Base-by-base conservation (phyloP, 2,797 vertebrate genomes). In the Megaceryle alcyon region DNA sequence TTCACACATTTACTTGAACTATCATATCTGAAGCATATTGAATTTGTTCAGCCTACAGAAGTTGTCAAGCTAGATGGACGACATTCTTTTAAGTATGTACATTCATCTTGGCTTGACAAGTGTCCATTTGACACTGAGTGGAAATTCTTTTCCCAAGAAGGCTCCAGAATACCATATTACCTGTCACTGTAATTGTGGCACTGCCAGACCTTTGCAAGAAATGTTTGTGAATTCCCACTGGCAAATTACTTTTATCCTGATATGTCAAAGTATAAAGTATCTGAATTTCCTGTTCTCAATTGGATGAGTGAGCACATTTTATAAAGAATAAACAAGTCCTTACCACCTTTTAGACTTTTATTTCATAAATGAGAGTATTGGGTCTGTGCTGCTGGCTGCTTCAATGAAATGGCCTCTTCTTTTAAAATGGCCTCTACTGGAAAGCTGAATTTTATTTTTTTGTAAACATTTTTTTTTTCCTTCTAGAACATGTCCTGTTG, bases 1-100 rank as follows among this genome's bases (percentile, higher is more conserved):
- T 95, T 97, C 94, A 91, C 95, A 94, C 92, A 86, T 96, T 96
- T 97, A 95, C 96, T 96, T 95, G 88, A 96, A 96, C 95, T 94
- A 96, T 97, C 82, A 88, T 96, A 96, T 82, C 85, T 79, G 85
- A 86, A 88, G 71, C 95, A 93, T 96, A 97, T 91, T 97, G 97
- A 92, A 95, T 96, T 97, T 97, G 75, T 79, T 96, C 92, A 94
- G 82, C n/a, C 77, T 86, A 88, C 73, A 86, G 91, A 92, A 96
- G 88, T 92, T 96, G 93, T 95, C 95, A 87, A 39, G 66, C 20
- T 93, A 95, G 96, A 96, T 88, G 86, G 78, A 94, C 22, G 23
- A 87, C 77, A 85, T 92, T 93, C 90, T 94, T 91, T 95, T 92
- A 93, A 94, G 91, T 72, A 90, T 64, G 57, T 84, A 65, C 84